phyloP scores from a whole-genome alignment of 2,113 vertebrate species.

The Pollimyrus isidori region DNA sequence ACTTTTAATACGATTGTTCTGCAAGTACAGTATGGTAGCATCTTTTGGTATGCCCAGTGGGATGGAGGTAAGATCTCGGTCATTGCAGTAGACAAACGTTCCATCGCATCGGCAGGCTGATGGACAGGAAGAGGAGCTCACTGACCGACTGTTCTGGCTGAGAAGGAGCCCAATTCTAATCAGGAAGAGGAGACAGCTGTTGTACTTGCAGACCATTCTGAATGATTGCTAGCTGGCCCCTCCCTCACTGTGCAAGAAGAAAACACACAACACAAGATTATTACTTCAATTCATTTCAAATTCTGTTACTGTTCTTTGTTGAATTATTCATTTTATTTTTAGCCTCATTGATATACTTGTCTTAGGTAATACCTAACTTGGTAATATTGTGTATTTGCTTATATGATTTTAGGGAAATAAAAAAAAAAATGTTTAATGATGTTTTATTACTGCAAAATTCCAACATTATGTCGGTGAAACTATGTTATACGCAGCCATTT shows the following conservation, averaged over 20 bases:
- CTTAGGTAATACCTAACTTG: background rate
- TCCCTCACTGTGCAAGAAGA: conserved; percentile 67
- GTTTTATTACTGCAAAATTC: background rate
- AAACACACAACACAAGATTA: conserved; percentile 36
- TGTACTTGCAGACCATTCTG: conserved; percentile 85
- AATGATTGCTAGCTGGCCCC: conserved; percentile 52
- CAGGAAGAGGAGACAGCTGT: conserved; percentile 82
- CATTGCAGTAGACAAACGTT: conserved; percentile 98
- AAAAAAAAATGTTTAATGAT: background rate
- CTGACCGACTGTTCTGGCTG: conserved; percentile 73
- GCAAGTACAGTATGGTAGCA: conserved; percentile 94
- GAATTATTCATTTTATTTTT: background rate
- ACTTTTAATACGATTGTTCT: conserved; percentile 98
- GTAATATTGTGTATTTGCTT: background rate
- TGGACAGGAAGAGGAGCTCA: conserved; percentile 83
- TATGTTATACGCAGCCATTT: background rate
- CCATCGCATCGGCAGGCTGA: conserved; percentile 87
- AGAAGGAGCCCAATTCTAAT: conserved; percentile 84
- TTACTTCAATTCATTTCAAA: conserved; percentile 39
- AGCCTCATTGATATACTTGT: background rate
- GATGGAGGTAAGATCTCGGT: conserved; percentile 93
- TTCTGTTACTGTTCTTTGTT: background rate
- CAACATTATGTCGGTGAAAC: background rate
- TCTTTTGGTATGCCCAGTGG: conserved; percentile 87
- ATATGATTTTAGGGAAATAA: background rate